phyloP scores from a whole-genome alignment of 2,888 invertebrate genomes.

The Laothoe populi region DNA sequence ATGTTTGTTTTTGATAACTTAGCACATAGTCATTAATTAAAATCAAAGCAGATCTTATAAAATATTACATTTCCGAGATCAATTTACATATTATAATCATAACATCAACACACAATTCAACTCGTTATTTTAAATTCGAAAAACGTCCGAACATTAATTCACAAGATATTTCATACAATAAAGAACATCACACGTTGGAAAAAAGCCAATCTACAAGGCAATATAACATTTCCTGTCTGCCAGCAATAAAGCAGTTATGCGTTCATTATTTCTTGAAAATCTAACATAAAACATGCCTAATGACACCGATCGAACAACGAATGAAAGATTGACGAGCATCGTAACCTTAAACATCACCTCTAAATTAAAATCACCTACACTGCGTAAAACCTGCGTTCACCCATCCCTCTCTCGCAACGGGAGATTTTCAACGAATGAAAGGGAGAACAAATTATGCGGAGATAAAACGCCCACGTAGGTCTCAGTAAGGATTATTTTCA shows the following conservation, averaged over 20 bases:
- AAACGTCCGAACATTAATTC: slow-evolving; percentile 3
- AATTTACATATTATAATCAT: background rate
- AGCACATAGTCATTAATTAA: background rate
- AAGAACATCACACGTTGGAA: slow-evolving; percentile 19
- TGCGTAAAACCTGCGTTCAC: background rate
- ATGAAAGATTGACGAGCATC: slow-evolving; percentile 10
- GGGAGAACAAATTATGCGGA: slow-evolving; percentile 39
- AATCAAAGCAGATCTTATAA: background rate
- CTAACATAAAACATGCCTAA: slow-evolving; percentile 22
- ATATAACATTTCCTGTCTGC: slow-evolving; percentile 23
- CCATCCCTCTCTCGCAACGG: slow-evolving; percentile 37
- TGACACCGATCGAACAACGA: slow-evolving; percentile 12
- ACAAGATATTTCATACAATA: slow-evolving; percentile 15
- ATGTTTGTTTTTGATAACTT: too few relatives aligned
- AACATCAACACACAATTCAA: slow-evolving; percentile 1
- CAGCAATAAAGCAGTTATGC: slow-evolving; percentile 18
- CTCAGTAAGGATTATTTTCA: slow-evolving; percentile 50
- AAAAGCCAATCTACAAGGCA: slow-evolving; percentile 21
- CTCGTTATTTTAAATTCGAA: slow-evolving; percentile 8
- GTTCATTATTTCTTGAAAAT: slow-evolving; percentile 21
- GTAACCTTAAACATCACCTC: slow-evolving; percentile 12
- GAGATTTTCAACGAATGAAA: slow-evolving; percentile 37
- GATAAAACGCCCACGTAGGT: slow-evolving; percentile 42
- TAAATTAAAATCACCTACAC: slow-evolving; percentile 1
- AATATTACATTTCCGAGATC: background rate